Evolutionary conservation across 2,113 vertebrate species (phyloP).

Genomic region (Sitta europaea): DNA sequence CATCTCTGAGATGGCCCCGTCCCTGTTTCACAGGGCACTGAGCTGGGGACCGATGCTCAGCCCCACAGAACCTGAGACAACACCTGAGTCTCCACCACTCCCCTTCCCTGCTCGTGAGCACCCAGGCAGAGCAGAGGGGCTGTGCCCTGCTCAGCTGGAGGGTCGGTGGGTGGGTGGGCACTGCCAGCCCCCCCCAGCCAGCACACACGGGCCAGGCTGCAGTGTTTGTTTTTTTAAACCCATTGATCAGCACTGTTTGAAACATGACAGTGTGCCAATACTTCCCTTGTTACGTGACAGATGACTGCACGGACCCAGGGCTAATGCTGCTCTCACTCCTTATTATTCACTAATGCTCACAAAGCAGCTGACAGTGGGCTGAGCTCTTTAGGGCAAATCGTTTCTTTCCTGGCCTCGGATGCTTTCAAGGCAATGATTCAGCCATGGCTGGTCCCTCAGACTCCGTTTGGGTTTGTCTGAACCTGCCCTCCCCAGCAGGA

Average conservation of each 20-base stretch:
- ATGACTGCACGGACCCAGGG: not conserved
- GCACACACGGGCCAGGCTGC: not conserved
- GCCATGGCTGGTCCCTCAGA: not conserved
- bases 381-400: slow-evolving; percentile 20
- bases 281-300: slow-evolving; percentile 30
- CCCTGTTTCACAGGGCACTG: not conserved
- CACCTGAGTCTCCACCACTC: rapidly evolving
- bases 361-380: slow-evolving; percentile 10
- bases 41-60: not conserved
- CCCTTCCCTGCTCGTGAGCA: rapidly evolving
- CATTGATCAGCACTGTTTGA: slow-evolving; percentile 38
- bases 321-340: slow-evolving; percentile 38
- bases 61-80: rapidly evolving
- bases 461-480: rapidly evolving
- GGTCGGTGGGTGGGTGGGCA: not conserved
- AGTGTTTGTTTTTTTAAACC: not conserved
- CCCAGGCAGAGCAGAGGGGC: not conserved
- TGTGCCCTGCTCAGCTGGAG: not conserved
- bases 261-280: slow-evolving; percentile 51
- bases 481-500: not conserved
- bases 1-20: not conserved
- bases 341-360: slow-evolving; percentile 21
- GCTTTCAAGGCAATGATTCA: not conserved
- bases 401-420: not conserved
- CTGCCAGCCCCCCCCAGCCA: not conserved